phyloP scores from a whole-genome alignment of 2,888 invertebrate genomes.

The Cephus pulcher region DNA sequence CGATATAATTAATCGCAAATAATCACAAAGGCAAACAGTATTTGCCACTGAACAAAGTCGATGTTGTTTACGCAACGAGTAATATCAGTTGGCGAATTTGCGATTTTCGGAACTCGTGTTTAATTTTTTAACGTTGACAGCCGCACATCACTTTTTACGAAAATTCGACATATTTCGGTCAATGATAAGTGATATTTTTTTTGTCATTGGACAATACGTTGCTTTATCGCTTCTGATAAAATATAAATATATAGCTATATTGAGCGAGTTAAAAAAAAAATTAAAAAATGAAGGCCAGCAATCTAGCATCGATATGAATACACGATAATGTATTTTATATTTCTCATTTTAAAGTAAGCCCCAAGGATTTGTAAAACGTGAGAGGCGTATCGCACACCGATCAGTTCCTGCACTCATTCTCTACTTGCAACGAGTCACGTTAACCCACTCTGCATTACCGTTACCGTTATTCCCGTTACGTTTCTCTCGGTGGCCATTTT shows the following conservation, averaged over 20 bases:
- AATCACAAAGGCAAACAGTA: background rate
- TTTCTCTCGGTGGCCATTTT: conserved; percentile 11
- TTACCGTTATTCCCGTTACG: conserved; percentile 36
- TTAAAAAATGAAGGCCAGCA: background rate
- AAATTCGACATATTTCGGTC: background rate
- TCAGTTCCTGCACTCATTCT: background rate
- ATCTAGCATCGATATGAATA: background rate
- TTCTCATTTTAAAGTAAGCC: background rate
- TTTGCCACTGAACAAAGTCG: background rate
- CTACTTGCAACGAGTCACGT: conserved; percentile 28
- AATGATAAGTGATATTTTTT: background rate
- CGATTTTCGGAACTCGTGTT: background rate
- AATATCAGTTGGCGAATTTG: background rate
- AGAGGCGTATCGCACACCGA: background rate
- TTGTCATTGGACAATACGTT: background rate
- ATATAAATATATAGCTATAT: background rate
- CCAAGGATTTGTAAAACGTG: background rate
- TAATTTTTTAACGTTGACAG: background rate
- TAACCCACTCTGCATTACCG: conserved; percentile 35
- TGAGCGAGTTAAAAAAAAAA: too few relatives aligned
- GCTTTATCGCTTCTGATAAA: background rate
- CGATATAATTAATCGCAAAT: background rate
- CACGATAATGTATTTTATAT: background rate
- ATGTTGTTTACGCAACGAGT: background rate
- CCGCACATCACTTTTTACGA: background rate